A percentile compares a stretch with the other conserved stretches of the same genome.
phyloP scores from a whole-genome alignment of 2,888 invertebrate species.

The Polydesmus complanatus region DNA sequence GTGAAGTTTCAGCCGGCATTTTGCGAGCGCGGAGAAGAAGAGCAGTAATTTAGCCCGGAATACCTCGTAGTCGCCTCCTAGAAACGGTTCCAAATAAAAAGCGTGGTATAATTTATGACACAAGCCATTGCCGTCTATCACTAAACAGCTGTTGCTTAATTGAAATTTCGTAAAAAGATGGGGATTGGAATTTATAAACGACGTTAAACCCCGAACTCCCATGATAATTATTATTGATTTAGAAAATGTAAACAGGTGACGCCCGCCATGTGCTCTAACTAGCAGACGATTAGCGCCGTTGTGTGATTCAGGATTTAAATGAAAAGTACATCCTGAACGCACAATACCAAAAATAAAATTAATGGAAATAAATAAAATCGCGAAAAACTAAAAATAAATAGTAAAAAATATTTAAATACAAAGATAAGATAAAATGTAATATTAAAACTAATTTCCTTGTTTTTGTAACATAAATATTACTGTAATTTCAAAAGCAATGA shows the following conservation, averaged over 20 bases:
- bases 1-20: constrained; percentile 55
- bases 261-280: constrained; percentile 4
- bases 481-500: too few species aligned
- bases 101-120: constrained; percentile 30
- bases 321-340: neutral
- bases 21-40: constrained; percentile 53
- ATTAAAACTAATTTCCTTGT: too few species aligned
- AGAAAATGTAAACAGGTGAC: neutral
- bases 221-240: constrained; percentile 35
- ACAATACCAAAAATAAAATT: neutral
- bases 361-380: neutral
- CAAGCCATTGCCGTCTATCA: constrained; percentile 68
- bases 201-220: constrained; percentile 76
- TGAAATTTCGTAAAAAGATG: constrained; percentile 43
- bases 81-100: constrained; percentile 44
- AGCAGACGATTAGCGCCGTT: too few species aligned
- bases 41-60: constrained; percentile 48
- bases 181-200: constrained; percentile 34
- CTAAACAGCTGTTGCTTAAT: constrained; percentile 51
- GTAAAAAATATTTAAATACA: too few species aligned
- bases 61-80: constrained; percentile 74
- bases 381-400: too few species aligned
- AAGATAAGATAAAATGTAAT: too few species aligned
- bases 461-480: too few species aligned
- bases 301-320: too few species aligned